These are phyloP conservation scores for Tringa solitaria DNA, from an alignment of 2,113 vertebrate genomes.

Conservation along the genomic window DNA sequence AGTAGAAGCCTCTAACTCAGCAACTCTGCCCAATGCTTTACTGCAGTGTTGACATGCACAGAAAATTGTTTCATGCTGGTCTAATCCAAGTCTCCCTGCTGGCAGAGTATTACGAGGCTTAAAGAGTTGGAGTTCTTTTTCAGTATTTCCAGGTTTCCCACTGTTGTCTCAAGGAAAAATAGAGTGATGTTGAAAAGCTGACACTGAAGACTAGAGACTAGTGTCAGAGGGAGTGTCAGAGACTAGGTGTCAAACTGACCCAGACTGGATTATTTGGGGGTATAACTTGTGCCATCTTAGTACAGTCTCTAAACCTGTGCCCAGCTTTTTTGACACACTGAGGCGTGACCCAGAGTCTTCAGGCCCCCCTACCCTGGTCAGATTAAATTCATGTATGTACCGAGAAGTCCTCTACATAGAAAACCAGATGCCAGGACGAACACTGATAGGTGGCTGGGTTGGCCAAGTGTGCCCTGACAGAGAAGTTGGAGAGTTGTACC, in stretches of 20 bases:
- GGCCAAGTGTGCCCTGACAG: neutral
- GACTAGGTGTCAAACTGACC: neutral
- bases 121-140: neutral
- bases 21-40: neutral
- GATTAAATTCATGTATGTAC: neutral
- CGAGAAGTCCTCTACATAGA: neutral
- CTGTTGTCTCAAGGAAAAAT: neutral
- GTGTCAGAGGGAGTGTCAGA: too few relatives aligned
- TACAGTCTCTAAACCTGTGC: neutral
- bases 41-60: neutral
- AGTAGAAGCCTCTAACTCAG: neutral
- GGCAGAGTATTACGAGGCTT: neutral
- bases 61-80: neutral
- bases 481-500: neutral
- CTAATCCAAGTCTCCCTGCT: neutral
- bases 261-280: neutral
- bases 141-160: neutral
- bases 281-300: neutral
- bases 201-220: neutral
- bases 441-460: neutral
- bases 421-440: neutral
- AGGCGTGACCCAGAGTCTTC: neutral
- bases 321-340: neutral
- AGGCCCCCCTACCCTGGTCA: rapidly evolving
- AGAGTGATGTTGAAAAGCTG: neutral